Evolutionary conservation across 2,797 vertebrate species (phyloP), one percentile per base, ranked within the genome.

Genomic region (Alectoris magna): DNA sequence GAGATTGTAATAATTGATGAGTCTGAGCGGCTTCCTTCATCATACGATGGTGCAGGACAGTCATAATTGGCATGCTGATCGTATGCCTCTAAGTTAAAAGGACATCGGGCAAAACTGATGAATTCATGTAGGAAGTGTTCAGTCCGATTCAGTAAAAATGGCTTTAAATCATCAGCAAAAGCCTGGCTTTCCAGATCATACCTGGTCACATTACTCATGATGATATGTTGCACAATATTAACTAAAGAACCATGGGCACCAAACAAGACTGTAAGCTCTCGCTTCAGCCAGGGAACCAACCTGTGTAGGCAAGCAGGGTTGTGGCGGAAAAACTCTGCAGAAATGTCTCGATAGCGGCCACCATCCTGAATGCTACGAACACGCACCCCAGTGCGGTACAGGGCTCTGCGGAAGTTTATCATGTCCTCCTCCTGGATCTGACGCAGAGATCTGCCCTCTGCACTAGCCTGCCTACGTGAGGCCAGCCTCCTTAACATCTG

Each of bases 71-170:
- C 98, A 12, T 99, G 98, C 34, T 98, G 98, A 85, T 99, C 99
- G 31, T 99, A 99, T 0, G 98, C 98, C 51, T 99, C 99, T 95
- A 99, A 98, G 79, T 99, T 99, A 97, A 99, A 99, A 23, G 99
- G 99, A 53, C 98, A 98, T 49, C 98, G 98, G 46, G 99, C 99
- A 94, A 99, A 99, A 94, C 97, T 98, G 86, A 98, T 98, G 86
- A 99, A 99, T 88, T 99, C 99, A 1, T 99, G 99, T 49, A 99
- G 94, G 94, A 99, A 99, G 95, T 99, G 99, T 29, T 99, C 98
- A 8, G 99, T 99, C 56, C 98, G 98, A 46, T 98, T 98, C 79
- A 98, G 98, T 66, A 99, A 96, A 96, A 99, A 99, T 0, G 99
- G 99, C 86, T 98, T 97, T 78, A 99, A 97, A 58, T 99, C 98